Evolutionary conservation across 2,797 vertebrate species (phyloP).

Genomic region (Varecia variegata): DNA sequence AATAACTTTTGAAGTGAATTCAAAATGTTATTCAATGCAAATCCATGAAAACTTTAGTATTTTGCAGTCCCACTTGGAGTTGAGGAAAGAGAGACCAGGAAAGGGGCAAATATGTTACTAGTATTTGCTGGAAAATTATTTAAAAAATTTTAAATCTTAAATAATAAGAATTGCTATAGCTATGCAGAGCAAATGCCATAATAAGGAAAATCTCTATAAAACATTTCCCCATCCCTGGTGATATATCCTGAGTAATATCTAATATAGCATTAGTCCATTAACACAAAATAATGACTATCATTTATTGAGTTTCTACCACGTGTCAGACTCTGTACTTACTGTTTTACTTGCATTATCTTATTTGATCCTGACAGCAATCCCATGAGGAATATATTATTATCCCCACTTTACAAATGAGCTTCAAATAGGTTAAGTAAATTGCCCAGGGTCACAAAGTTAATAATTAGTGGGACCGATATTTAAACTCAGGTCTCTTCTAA

Average conservation of each 20-base stretch:
- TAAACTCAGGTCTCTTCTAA: constrained; percentile 26
- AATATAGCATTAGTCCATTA: background rate
- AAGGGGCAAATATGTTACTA: background rate
- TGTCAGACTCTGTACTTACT: background rate
- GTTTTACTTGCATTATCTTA: constrained; percentile 7
- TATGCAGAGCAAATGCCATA: background rate
- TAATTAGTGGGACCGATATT: constrained; percentile 39
- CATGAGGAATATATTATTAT: constrained; percentile 37
- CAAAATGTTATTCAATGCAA: background rate
- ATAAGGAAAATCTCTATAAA: constrained; percentile 6
- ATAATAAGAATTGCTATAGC: background rate
- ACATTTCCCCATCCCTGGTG: background rate
- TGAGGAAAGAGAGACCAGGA: background rate
- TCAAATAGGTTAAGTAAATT: constrained; percentile 54
- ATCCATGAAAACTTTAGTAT: background rate
- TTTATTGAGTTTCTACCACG: background rate
- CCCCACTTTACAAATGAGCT: constrained; percentile 51
- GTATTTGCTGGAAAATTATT: background rate
- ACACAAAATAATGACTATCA: constrained; percentile 8
- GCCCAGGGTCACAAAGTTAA: constrained; percentile 50
- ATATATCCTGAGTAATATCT: background rate
- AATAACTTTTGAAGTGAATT: background rate
- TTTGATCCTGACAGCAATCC: constrained; percentile 24
- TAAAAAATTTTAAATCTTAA: background rate
- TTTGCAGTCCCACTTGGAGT: background rate